Conservation (phyloP, 2,797 vertebrate species). For the Acanthopagrus latus region DNA sequence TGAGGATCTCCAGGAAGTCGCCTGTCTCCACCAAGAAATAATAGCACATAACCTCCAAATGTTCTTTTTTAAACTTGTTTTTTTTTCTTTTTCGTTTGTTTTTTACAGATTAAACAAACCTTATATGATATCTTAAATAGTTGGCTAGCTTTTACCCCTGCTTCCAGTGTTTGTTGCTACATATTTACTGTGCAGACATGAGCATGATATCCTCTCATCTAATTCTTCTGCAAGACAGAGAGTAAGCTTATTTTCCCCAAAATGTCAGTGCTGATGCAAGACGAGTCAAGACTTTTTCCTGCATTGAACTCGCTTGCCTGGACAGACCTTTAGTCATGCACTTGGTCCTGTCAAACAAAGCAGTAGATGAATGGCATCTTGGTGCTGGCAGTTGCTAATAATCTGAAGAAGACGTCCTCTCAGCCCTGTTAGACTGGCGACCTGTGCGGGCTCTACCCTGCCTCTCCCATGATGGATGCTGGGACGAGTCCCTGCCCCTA, state of each 20-base stretch:
- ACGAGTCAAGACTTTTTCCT: neutral
- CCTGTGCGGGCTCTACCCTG: constrained; percentile 14
- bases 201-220: neutral
- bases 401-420: constrained; percentile 29
- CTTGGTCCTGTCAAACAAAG: neutral
- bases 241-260: neutral
- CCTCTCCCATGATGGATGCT: constrained; percentile 29
- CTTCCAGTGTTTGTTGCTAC: neutral
- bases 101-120: too few species aligned
- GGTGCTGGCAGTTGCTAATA: constrained; percentile 31
- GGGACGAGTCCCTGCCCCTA: constrained; percentile 13
- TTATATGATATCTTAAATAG: too few species aligned
- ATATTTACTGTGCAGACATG: neutral
- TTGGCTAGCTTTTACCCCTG: neutral
- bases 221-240: neutral
- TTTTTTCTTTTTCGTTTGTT: too few species aligned
- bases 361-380: neutral
- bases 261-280: neutral
- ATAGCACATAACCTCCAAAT: too few species aligned
- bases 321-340: neutral
- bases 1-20: too few species aligned
- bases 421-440: neutral
- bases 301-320: neutral
- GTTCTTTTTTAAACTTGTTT: too few species aligned
- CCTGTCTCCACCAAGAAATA: too few species aligned